Evolutionary conservation across 2,888 invertebrate genomes (phyloP), one percentile per base, ranked within the genome.

Genomic region (Brachypalpus laphriformis): DNA sequence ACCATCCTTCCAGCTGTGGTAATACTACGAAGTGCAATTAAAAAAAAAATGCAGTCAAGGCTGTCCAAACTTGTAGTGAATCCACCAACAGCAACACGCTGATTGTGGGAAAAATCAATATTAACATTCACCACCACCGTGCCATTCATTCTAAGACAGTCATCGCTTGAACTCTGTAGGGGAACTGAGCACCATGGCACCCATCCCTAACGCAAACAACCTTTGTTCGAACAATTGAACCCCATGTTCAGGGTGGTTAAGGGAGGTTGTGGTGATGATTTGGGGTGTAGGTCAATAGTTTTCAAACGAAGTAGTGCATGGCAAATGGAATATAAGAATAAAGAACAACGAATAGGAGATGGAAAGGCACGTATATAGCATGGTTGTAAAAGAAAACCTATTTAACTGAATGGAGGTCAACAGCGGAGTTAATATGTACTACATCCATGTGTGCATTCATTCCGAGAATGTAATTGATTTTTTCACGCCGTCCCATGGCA

Each of bases 21-120:
- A 14, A 22, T 51, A 25, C 22, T 25, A 7, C 25, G n/a, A 51
- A 40, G 40, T 14, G 28, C 28, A 28, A 37, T 37, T 37, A 16
- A 20, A 61, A 31, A n/a, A n/a, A 51, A 51, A 72, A 42, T 72
- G 61, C 72, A 61, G 61, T 72, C 72, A 72, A 72, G 72, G 72
- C 72, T 72, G 28, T 11, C 28, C 51, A 5, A 51, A 22, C 49
- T 16, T n/a, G 11, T 20, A 22, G 7, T 22, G 57, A 56, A 56
- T 11, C 7, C 22, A 22, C 11, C 57, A 57, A 20, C 37, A 37
- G 18, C 11, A 31, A 31, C 22, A 1, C 6, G 16, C 28, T 6
- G 1, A 6, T 9, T 22, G 9, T 14, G 1, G 2, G 16, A 20
- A 66, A 66, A 66, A 66, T 66, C 66, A 51, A 66, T 66, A 66